These are phyloP conservation scores for Drosophila robusta DNA, from an alignment of 2,888 invertebrate genomes.

Conservation along the genomic window DNA sequence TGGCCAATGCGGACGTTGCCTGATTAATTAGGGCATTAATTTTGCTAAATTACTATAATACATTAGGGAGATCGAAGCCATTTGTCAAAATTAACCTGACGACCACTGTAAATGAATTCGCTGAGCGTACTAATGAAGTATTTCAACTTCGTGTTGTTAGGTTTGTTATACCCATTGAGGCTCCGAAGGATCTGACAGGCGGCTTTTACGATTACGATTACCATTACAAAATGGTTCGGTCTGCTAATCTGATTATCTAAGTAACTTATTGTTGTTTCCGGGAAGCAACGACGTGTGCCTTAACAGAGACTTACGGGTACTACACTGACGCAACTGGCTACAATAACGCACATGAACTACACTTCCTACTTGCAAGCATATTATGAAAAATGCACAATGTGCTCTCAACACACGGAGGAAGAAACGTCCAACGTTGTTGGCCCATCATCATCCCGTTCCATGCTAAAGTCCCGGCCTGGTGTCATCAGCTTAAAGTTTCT, in stretches of 20 bases:
- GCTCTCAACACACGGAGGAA: constrained; percentile 59
- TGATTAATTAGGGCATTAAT: constrained; percentile 84
- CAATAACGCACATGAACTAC: constrained; percentile 38
- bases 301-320: no score
- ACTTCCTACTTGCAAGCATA: constrained; percentile 59
- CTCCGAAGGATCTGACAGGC: constrained; percentile 18
- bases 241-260: background rate
- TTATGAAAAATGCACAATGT: constrained; percentile 78
- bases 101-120: constrained; percentile 74
- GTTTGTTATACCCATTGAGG: no score
- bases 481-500: constrained; percentile 69
- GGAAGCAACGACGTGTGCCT: no score
- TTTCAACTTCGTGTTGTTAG: constrained; percentile 21
- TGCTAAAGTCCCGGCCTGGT: constrained; percentile 19
- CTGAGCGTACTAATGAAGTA: constrained; percentile 53
- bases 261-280: background rate
- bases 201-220: constrained; percentile 23
- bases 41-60: constrained; percentile 84
- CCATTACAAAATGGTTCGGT: no score
- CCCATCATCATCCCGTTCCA: background rate
- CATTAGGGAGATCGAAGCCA: constrained; percentile 84
- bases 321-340: background rate
- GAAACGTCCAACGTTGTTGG: constrained; percentile 12
- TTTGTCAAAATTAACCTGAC: constrained; percentile 85
- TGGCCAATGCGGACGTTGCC: constrained; percentile 15